Conservation (phyloP, 1,140 invertebrate species). For the Delia radicum region DNA sequence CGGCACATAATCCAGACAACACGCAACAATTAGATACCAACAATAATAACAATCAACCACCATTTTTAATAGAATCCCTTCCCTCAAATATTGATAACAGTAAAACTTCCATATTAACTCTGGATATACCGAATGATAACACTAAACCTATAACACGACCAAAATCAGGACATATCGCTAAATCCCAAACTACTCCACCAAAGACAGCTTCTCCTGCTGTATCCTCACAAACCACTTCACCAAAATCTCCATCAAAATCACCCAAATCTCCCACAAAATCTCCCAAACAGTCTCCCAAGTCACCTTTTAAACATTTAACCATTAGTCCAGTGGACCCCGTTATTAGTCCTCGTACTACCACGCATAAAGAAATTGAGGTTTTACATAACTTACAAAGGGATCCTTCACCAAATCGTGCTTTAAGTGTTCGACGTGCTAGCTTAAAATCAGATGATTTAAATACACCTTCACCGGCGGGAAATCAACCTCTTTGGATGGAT, state of each 20-base stretch:
- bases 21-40: neutral
- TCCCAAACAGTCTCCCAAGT: slow-evolving; percentile 31
- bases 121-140: slow-evolving; percentile 50
- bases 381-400: slow-evolving; percentile 64
- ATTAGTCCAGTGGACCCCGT: slow-evolving; percentile 57
- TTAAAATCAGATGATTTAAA: neutral
- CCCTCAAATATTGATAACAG: slow-evolving; percentile 6
- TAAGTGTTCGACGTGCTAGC: slow-evolving; percentile 25
- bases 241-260: slow-evolving; percentile 23
- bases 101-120: slow-evolving; percentile 34
- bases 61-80: slow-evolving; percentile 9
- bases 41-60: slow-evolving; percentile 20
- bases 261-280: slow-evolving; percentile 23
- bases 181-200: neutral
- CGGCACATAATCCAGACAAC: neutral
- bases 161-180: slow-evolving; percentile 27
- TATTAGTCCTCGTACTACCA: slow-evolving; percentile 56
- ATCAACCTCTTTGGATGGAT: neutral
- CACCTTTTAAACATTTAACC: slow-evolving; percentile 41
- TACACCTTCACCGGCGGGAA: neutral
- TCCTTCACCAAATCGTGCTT: slow-evolving; percentile 56
- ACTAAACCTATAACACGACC: slow-evolving; percentile 41
- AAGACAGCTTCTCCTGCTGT: neutral
- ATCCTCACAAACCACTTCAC: neutral
- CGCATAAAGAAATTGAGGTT: slow-evolving; percentile 64